Percentiles rank a stretch among this genome's conserved stretches.
Evolutionary conservation across 2,888 invertebrate genomes (phyloP).

Genomic region (Syritta pipiens): DNA sequence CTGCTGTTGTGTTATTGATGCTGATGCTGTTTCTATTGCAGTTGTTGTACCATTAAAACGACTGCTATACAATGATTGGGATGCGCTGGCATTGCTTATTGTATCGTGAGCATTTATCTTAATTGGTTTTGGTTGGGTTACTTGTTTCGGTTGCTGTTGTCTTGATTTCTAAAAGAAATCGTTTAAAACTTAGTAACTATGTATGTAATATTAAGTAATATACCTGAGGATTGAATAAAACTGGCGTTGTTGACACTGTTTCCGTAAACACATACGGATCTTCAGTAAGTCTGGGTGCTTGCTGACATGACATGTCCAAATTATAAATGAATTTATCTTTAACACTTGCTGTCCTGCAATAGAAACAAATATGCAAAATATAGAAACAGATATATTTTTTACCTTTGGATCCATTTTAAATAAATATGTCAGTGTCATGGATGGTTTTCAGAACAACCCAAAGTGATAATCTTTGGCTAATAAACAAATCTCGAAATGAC

Average conservation of each 20-base stretch:
- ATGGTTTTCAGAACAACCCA: too few species aligned
- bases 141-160: constrained; percentile 41
- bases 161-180: constrained; percentile 40
- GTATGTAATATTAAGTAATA: background rate
- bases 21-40: constrained; percentile 59
- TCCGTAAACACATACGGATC: constrained; percentile 80
- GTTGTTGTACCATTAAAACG: constrained; percentile 68
- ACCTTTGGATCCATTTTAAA: too few species aligned
- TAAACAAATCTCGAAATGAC: too few species aligned
- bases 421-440: too few species aligned
- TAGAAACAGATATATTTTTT: too few species aligned
- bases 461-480: too few species aligned
- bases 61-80: constrained; percentile 45
- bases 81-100: constrained; percentile 33
- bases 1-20: constrained; percentile 59
- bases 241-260: constrained; percentile 77
- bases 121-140: constrained; percentile 30
- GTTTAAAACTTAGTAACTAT: background rate
- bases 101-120: constrained; percentile 12
- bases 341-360: constrained; percentile 44
- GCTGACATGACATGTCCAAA: constrained; percentile 80
- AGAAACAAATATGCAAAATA: background rate
- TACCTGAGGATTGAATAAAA: constrained; percentile 79
- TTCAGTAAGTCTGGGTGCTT: constrained; percentile 78
- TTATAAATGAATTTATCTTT: constrained; percentile 42